A percentile compares a stretch with the other conserved stretches of the same genome.
phyloP scores from a whole-genome alignment of 2,113 vertebrate genomes.

The Lampris megalopsis region DNA sequence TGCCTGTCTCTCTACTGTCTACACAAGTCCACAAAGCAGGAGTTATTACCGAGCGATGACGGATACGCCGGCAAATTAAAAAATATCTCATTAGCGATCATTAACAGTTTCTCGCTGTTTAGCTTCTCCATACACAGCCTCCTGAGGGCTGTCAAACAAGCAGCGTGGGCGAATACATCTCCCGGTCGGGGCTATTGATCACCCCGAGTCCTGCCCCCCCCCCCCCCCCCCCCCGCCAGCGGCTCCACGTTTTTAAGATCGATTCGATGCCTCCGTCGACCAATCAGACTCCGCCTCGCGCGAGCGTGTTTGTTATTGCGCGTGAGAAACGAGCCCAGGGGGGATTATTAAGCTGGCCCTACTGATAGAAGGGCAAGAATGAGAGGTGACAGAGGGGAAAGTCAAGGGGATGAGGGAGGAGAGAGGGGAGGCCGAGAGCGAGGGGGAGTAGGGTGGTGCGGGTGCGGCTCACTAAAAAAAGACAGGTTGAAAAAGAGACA shows the following conservation, averaged over 20 bases:
- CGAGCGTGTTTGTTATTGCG: slow-evolving; percentile 79
- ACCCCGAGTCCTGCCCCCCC: slow-evolving; percentile 43
- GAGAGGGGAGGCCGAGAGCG: slow-evolving; percentile 40
- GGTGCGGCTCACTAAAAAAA: slow-evolving; percentile 24
- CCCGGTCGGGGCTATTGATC: slow-evolving; percentile 75
- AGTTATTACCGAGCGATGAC: slow-evolving; percentile 70
- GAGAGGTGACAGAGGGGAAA: slow-evolving; percentile 55
- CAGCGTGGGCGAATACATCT: slow-evolving; percentile 72
- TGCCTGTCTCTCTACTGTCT: slow-evolving; percentile 49
- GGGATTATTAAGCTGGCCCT: slow-evolving; percentile 54
- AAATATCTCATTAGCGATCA: slow-evolving; percentile 75
- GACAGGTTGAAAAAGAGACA: slow-evolving; percentile 31
- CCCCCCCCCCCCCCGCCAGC: background rate
- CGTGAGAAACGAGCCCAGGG: slow-evolving; percentile 73
- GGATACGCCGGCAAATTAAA: slow-evolving; percentile 71
- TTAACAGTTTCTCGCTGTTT: slow-evolving; percentile 71
- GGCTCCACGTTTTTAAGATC: slow-evolving; percentile 57
- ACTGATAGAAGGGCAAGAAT: slow-evolving; percentile 57
- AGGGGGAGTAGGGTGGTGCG: slow-evolving; percentile 33
- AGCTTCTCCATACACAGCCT: slow-evolving; percentile 68
- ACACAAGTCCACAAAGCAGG: slow-evolving; percentile 52
- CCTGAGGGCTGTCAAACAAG: slow-evolving; percentile 76
- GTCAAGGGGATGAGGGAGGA: slow-evolving; percentile 49
- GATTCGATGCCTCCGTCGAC: slow-evolving; percentile 75
- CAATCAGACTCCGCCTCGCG: slow-evolving; percentile 62